These are phyloP conservation scores for Macropis europaea DNA, from an alignment of 2,888 invertebrate species.

Conservation along the genomic window DNA sequence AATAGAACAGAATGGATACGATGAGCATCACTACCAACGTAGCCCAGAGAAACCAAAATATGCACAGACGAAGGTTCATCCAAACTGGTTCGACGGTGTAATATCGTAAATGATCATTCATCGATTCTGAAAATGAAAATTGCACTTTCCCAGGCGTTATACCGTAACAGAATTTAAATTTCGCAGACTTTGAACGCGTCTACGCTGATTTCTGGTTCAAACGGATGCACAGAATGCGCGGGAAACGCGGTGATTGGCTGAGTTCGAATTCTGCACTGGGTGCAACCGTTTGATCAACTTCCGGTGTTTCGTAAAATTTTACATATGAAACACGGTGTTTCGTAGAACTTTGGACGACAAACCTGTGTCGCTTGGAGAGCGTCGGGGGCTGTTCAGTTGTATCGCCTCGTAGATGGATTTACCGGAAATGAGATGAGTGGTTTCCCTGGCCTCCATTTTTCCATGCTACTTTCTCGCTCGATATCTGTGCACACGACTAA, in stretches of 20 bases:
- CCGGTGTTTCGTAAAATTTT: not conserved
- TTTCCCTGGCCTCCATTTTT: slow-evolving; percentile 62
- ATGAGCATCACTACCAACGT: slow-evolving; percentile 62
- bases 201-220: not conserved
- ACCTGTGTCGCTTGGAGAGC: slow-evolving; percentile 22
- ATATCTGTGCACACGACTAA: slow-evolving; percentile 3
- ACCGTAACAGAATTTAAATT: too few relatives aligned
- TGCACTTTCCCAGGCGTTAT: too few relatives aligned
- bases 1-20: slow-evolving; percentile 61
- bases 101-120: slow-evolving; percentile 24
- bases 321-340: too few relatives aligned
- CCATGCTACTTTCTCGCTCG: not conserved
- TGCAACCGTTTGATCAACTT: not conserved
- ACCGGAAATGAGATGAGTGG: slow-evolving; percentile 53
- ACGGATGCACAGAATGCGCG: too few relatives aligned
- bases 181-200: too few relatives aligned
- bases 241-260: slow-evolving; percentile 6
- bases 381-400: slow-evolving; percentile 29
- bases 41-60: slow-evolving; percentile 72
- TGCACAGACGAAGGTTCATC: slow-evolving; percentile 67
- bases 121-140: slow-evolving; percentile 29
- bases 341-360: not conserved
- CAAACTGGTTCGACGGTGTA: slow-evolving; percentile 63
- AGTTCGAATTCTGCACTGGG: slow-evolving; percentile 6
- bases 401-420: slow-evolving; percentile 38